Base-by-base conservation (phyloP, 2,797 vertebrate genomes). In the Karalla daura region DNA sequence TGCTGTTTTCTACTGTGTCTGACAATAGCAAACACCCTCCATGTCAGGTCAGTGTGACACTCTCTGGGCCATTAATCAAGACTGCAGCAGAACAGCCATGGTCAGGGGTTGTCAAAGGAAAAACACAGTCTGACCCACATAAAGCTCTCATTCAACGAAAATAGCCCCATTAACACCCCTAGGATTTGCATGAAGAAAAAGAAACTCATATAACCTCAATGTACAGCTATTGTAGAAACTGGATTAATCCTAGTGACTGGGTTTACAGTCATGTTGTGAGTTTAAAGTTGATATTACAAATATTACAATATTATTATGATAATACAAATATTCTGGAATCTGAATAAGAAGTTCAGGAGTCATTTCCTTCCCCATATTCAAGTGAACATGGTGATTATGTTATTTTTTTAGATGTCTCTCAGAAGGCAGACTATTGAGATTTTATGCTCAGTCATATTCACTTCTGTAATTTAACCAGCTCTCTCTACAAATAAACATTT, bases 41-140 rank as follows among this genome's bases (percentile, higher is more conserved):
- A 70, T 82, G 74, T 64, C 21, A 66, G 82, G 76, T 74, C 81
- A 83, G 59, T 64, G 54, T 72, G 73, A 79, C 70, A 74, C 74
- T 81, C 55, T 37, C 10, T 37, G 39, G 47, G 53, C 85, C 86
- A 88, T 87, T 89, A 89, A 89, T 91, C 86, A 91, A 78, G 45
- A 56, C 77, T 41, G 56, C 62, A 77, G 75, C 62, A 69, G 75
- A 82, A 79, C 51, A 77, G 72, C 63, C 47, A 65, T 51, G 37
- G 67, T 70, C 65, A 30, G 56, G 66, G 84, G 60, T 72, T 75
- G 81, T 87, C 83, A 80, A 69, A 79, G 36, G 51, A 81, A 86
- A n/a, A 80, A 77, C 73, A 73, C 69, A 76, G 70, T 54, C 70
- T 89, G 92, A 92, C 90, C 88, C 86, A 89, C 70, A 92, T 93